Conservation (phyloP, 2,888 invertebrate genomes). For the Melitaea athalia region DNA sequence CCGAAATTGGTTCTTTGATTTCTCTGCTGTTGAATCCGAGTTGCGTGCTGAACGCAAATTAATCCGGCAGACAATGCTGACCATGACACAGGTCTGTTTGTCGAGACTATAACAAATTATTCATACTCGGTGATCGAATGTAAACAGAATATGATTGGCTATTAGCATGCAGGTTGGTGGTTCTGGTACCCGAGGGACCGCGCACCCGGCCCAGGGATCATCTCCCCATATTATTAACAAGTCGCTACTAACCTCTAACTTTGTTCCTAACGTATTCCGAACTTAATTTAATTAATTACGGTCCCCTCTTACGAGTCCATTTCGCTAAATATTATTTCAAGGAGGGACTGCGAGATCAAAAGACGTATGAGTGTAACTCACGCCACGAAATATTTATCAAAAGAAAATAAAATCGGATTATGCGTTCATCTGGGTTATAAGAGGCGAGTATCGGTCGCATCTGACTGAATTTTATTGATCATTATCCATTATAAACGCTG, state of each 20-base stretch:
- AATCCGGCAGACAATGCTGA: constrained; percentile 76
- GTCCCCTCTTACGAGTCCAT: constrained; percentile 67
- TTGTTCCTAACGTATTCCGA: constrained; percentile 75
- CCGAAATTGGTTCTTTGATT: constrained; percentile 67
- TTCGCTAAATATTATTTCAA: constrained; percentile 76
- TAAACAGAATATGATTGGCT: constrained; percentile 83
- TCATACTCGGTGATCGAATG: constrained; percentile 81
- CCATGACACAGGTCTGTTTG: constrained; percentile 73
- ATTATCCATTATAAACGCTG: constrained; percentile 71
- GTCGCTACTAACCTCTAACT: constrained; percentile 72
- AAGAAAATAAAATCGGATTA: constrained; percentile 55
- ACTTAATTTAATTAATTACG: constrained; percentile 81
- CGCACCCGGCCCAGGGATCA: constrained; percentile 64
- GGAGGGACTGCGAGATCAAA: constrained; percentile 69
- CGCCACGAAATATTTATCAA: constrained; percentile 53
- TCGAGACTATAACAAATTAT: constrained; percentile 81
- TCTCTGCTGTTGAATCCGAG: constrained; percentile 58
- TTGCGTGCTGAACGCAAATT: constrained; percentile 70
- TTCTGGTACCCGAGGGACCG: constrained; percentile 47
- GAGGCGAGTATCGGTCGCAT: constrained; percentile 56
- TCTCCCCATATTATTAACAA: constrained; percentile 75
- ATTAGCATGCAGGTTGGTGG: constrained; percentile 74
- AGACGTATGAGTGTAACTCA: constrained; percentile 52
- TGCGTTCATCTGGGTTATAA: constrained; percentile 42
- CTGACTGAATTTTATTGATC: constrained; percentile 69